Evolutionary conservation across 1,140 invertebrate species (phyloP).

Genomic region (Sycophaga agraensis): DNA sequence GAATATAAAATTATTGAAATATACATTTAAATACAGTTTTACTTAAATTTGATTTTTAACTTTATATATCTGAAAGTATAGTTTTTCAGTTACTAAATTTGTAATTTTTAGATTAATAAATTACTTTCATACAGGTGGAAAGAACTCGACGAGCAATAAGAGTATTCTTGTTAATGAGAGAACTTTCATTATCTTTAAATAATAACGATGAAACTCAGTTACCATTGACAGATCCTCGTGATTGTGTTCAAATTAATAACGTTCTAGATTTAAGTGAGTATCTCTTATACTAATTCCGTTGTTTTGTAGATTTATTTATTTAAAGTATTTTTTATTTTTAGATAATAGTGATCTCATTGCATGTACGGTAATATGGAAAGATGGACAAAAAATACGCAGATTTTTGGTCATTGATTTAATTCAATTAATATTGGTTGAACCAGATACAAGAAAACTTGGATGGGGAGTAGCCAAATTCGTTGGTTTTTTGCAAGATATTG

Average conservation of each 20-base stretch:
- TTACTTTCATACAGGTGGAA: conserved; percentile 72
- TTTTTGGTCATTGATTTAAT: conserved; percentile 94
- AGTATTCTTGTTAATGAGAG: conserved; percentile 90
- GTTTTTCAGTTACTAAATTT: neutral
- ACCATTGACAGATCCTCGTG: conserved; percentile 87
- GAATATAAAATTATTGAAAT: too few species aligned
- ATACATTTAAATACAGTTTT: neutral
- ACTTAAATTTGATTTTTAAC: neutral
- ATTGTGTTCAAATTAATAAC: conserved; percentile 88
- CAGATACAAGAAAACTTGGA: conserved; percentile 86
- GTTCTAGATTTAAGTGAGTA: conserved; percentile 90
- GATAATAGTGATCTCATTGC: conserved; percentile 97
- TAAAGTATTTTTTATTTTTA: conserved; percentile 53
- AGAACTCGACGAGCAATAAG: conserved; percentile 89
- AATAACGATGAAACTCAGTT: conserved; percentile 84
- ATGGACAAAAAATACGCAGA: conserved; percentile 84
- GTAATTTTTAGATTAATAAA: neutral
- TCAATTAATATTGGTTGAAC: conserved; percentile 95
- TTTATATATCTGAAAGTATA: neutral
- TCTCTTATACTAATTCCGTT: too few species aligned
- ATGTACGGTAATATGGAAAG: conserved; percentile 88
- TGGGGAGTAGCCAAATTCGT: conserved; percentile 97
- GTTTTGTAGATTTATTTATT: too few species aligned
- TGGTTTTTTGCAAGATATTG: conserved; percentile 80
- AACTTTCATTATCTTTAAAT: conserved; percentile 78